Percentiles rank a stretch among this genome's conserved stretches.
Evolutionary conservation across 2,113 vertebrate genomes (phyloP).

Genomic region (Brachionichthys hirsutus): DNA sequence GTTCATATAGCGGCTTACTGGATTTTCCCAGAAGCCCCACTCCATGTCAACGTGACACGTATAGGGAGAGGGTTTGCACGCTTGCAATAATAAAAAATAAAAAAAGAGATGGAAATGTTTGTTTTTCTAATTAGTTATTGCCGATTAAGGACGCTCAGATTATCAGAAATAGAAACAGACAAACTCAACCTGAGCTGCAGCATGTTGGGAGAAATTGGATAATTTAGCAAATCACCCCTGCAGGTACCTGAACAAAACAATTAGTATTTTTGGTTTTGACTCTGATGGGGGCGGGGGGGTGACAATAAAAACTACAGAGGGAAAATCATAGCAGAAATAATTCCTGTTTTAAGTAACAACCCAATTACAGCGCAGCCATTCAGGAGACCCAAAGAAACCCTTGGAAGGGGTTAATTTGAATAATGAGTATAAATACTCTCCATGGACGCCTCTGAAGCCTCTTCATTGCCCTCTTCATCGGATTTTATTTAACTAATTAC

Average conservation of each 20-base stretch:
- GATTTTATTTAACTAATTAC: conserved; percentile 47
- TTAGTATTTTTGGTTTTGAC: too few species aligned
- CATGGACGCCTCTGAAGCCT: conserved; percentile 39
- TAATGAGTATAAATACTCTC: conserved; percentile 69
- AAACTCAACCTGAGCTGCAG: conserved; percentile 16
- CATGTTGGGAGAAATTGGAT: conserved; percentile 31
- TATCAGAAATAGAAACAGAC: conserved; percentile 13
- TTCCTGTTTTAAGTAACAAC: conserved; percentile 57
- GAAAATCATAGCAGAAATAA: conserved; percentile 35
- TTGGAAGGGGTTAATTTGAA: conserved; percentile 68
- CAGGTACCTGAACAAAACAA: conserved; percentile 24
- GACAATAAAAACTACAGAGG: conserved; percentile 45
- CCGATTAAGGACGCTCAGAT: conserved; percentile 27
- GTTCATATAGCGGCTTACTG: conserved; percentile 59
- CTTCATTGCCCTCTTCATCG: conserved; percentile 50
- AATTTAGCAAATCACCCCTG: conserved; percentile 45
- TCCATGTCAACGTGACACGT: conserved; percentile 22
- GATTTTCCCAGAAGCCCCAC: conserved; percentile 30
- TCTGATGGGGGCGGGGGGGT: too few species aligned
- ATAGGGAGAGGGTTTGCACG: conserved; percentile 26
- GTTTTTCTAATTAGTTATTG: conserved; percentile 27
- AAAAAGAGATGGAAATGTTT: conserved; percentile 21
- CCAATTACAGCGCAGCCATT: conserved; percentile 47
- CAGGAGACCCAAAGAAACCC: conserved; percentile 56
- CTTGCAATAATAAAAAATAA: conserved; percentile 6